Conservation (phyloP, 2,797 vertebrate species). For the Molossus alvarezi region DNA sequence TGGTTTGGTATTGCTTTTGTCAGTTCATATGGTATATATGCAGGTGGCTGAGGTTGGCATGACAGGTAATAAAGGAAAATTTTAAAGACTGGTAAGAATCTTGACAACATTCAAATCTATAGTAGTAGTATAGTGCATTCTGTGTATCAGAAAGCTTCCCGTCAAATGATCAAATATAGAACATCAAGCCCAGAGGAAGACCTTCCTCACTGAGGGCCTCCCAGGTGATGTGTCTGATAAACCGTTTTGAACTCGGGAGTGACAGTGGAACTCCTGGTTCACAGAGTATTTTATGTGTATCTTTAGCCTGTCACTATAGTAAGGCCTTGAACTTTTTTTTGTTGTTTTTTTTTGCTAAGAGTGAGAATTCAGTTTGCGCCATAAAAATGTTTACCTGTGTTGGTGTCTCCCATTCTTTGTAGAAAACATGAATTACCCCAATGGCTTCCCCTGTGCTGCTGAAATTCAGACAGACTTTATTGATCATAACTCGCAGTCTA, state of each 20-base stretch:
- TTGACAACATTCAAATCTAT: not conserved
- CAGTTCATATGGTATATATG: fast-evolving
- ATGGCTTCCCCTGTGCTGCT: conserved; percentile 91
- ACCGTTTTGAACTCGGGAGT: not conserved
- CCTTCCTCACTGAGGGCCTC: not conserved
- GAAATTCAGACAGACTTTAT: conserved; percentile 91
- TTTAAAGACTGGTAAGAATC: not conserved
- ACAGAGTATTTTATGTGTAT: not conserved
- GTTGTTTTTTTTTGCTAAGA: not conserved
- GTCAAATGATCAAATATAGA: not conserved
- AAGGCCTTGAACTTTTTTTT: not conserved
- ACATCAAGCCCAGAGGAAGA: not conserved
- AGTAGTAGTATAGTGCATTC: not conserved
- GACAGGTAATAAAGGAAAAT: not conserved
- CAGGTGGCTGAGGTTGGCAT: not conserved
- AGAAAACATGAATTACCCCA: conserved; percentile 95
- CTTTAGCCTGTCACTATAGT: not conserved
- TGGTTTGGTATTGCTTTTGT: not conserved
- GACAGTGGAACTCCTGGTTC: not conserved
- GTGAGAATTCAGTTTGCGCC: not conserved
- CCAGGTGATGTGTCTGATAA: not conserved
- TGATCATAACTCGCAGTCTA: conserved; percentile 89
- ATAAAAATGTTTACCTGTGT: not conserved
- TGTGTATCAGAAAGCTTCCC: not conserved
- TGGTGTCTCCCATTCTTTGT: conserved; percentile 54